Evolutionary conservation across 2,888 invertebrate genomes (phyloP), one percentile per base, ranked within the genome.

Genomic region (Petrolisthes manimaculis): DNA sequence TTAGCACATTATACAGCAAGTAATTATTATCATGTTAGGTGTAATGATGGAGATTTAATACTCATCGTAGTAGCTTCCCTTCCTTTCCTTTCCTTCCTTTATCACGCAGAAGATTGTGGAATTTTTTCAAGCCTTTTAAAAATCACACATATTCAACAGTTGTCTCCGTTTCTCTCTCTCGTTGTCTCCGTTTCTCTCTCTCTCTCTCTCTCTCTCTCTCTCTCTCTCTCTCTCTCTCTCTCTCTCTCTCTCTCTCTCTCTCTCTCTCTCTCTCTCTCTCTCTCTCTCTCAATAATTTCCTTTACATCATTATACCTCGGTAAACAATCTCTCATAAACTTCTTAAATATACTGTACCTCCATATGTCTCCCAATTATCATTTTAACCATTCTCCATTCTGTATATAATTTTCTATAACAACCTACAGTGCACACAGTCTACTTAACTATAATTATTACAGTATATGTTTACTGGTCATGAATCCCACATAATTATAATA

Each of bases 1-100:
- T 61, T 61, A 61, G 61, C 61, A 61, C 61, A n/a, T n/a, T 61
- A 1, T 9, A 37, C 37, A 37, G 37, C 37, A 37, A 37, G 37
- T 37, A 61, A 61, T 61, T 61, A 61, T 18, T 61, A 61, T 18
- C 61, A 61, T 12, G 61, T 61, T 61, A 61, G 61, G 61, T 61
- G 61, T 61, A 61, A 61, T 37, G 37, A 37, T 37, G 37, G 37
- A 77, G 24, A 71, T 54, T 37, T 51, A 79, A 86, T 86, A 71
- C 86, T 86, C 79, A 80, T 79, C 54, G 79, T 54, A 55, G 79
- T 86, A 69, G 75, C 61, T 79, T 9, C 75, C 37, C 12, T 12
- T n/a, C n/a, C 37, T n/a, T 75, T 3, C 21, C n/a, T n/a, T n/a
- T 75, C 24, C 37, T 75, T n/a, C 21, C n/a, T 21, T n/a, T 75